Conservation (phyloP, 1,140 invertebrate species). For the Chironomus striatipennis region DNA sequence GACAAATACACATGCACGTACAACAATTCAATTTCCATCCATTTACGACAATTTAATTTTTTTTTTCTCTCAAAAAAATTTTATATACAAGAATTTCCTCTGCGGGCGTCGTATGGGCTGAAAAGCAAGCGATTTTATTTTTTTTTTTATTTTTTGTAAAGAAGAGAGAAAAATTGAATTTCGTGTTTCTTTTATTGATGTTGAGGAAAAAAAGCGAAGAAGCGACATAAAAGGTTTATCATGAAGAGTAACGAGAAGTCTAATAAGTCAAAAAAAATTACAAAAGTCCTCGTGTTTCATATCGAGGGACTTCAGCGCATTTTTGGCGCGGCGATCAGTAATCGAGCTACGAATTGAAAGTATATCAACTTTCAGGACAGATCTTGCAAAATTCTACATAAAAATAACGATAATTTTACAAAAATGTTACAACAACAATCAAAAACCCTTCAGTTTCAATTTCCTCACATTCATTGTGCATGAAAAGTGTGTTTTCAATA, state of each 20-base stretch:
- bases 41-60: constrained; percentile 1
- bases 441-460: no score
- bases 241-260: neutral
- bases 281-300: no score
- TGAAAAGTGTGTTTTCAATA: no score
- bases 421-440: no score
- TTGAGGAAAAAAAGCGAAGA: neutral
- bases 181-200: neutral
- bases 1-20: neutral
- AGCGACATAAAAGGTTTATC: constrained; percentile 12
- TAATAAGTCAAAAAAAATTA: neutral
- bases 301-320: no score
- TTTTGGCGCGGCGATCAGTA: no score
- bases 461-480: no score
- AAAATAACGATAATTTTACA: no score
- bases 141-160: neutral
- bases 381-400: no score
- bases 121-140: neutral
- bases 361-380: no score
- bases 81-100: neutral
- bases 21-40: neutral
- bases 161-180: constrained; percentile 3
- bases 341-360: no score
- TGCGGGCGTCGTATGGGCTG: neutral
- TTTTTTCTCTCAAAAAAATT: neutral